Base-by-base conservation (phyloP, 2,113 vertebrate species). In the Nerophis lumbriciformis region DNA sequence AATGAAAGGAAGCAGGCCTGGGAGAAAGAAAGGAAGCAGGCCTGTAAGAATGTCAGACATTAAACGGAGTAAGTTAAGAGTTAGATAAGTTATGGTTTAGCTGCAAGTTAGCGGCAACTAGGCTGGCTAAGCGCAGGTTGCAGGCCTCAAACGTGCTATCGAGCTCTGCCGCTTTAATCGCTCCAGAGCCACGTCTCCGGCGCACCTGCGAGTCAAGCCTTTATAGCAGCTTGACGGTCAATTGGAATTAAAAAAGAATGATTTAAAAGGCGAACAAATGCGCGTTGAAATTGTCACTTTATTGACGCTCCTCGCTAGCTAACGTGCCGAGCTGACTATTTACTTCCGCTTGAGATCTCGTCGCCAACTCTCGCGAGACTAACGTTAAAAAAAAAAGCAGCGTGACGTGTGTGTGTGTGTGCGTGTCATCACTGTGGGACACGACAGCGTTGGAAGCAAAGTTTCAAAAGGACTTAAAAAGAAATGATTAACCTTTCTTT, bases 321-420 rank as follows among this genome's bases (percentile, higher is more conserved):
- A 72, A 68, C 70, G 62, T 75, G 71, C 78, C 74, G 68, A 70
- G 47, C 53, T 42, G 68, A 84, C 28, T 87, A 87, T 88, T 88
- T 88, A 88, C 85, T 88, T 85, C 83, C 87, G 80, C 38, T 67
- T 48, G 14, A 69, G 16, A 15, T 82, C 70, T 56, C 80, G 77
- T 79, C 53, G 1, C 0, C 0, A 4, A 48, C 5, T 66, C 51
- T 76, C 84, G 80, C 81, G 84, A 79, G 74, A 57, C 4, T 2
- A 39, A 39, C 14, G n/a, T 14, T 36, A 8, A 21, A 28, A 28
- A 28, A 28, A 28, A 28, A 28, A 28, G 28, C 28, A 28, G 28
- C 28, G 28, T 28, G 28, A 28, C 28, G 28, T 28, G 28, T 28
- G 28, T 28, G 28, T 28, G 28, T 28, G 28, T 28, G 19, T 39